These are phyloP conservation scores for Coluber constrictor DNA, from an alignment of 2,797 vertebrate species.

Conservation along the genomic window DNA sequence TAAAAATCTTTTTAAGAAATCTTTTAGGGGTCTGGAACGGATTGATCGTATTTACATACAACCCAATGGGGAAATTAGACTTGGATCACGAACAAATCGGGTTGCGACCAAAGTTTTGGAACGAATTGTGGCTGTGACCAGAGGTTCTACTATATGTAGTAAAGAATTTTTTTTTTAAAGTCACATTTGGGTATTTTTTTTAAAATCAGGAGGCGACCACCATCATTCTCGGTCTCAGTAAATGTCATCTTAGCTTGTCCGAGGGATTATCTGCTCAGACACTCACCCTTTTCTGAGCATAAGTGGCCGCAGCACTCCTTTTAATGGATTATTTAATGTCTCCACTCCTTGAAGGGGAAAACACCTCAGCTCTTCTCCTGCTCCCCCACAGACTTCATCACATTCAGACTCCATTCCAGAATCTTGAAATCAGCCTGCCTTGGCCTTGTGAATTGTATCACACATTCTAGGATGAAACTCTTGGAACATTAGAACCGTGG, in stretches of 20 bases:
- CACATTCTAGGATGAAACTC: background rate
- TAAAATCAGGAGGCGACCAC: too few species aligned
- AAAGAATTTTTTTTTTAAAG: background rate
- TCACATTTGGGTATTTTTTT: background rate
- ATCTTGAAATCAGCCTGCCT: background rate
- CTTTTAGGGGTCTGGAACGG: too few species aligned
- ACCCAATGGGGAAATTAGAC: too few species aligned
- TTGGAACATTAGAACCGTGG: background rate
- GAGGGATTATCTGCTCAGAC: background rate
- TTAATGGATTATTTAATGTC: background rate
- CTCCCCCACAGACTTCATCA: background rate
- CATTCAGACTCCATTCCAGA: background rate
- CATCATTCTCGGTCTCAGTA: background rate
- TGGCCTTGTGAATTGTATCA: background rate
- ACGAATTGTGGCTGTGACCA: too few species aligned
- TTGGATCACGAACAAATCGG: too few species aligned
- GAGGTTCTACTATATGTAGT: too few species aligned
- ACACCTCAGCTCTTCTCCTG: background rate
- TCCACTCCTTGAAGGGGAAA: background rate
- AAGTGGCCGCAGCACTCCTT: background rate
- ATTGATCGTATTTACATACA: too few species aligned
- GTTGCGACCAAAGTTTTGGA: too few species aligned
- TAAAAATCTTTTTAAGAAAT: too few species aligned
- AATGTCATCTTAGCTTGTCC: background rate
- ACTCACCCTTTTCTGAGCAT: background rate